Percentiles rank a stretch among this genome's conserved stretches.
These are phyloP conservation scores for Dermatemys mawii DNA, from an alignment of 2,113 vertebrate species.

Conservation along the genomic window DNA sequence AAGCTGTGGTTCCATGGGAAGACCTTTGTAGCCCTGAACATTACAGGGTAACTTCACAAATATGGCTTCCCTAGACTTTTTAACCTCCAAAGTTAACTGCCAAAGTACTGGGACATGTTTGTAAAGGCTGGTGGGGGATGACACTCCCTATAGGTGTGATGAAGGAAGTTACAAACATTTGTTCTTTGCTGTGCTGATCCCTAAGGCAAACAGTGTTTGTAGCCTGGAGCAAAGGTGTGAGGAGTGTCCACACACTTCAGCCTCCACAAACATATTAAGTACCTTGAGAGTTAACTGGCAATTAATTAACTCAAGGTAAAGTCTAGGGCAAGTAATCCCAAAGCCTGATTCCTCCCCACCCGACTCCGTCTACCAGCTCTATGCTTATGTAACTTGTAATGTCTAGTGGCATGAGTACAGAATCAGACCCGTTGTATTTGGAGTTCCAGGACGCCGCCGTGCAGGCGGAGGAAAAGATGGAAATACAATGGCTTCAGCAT, in stretches of 20 bases:
- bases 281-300: not conserved
- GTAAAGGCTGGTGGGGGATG: not conserved
- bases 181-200: not conserved
- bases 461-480: not conserved
- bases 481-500: not conserved
- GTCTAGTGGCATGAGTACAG: not conserved
- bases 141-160: slow-evolving; percentile 11
- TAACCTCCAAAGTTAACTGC: not conserved
- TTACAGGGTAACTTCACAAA: not conserved
- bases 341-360: not conserved
- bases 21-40: not conserved
- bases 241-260: not conserved
- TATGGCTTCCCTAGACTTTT: not conserved
- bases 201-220: not conserved
- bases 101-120: not conserved
- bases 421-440: not conserved
- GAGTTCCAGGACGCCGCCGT: not conserved
- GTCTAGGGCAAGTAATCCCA: not conserved
- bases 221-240: slow-evolving; percentile 21
- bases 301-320: not conserved
- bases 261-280: not conserved
- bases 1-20: slow-evolving; percentile 11
- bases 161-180: not conserved
- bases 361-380: too few species aligned
- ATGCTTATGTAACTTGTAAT: not conserved